phyloP scores from a whole-genome alignment of 2,888 invertebrate genomes.

The Hedya salicella region DNA sequence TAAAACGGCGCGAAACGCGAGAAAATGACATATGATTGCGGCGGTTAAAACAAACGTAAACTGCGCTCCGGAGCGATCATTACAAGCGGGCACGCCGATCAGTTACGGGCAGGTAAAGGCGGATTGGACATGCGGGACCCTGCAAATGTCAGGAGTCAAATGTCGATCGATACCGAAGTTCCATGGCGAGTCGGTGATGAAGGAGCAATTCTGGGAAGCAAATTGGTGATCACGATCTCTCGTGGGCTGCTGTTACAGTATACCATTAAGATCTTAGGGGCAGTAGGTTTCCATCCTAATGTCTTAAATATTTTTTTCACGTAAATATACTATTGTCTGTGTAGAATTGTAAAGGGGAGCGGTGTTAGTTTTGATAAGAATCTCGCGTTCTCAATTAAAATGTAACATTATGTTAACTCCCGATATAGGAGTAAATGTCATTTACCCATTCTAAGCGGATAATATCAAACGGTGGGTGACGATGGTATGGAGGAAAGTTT shows the following conservation, averaged over 20 bases:
- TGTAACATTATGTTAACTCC: too few species aligned
- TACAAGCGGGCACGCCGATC: slow-evolving; percentile 55
- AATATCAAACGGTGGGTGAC: too few species aligned
- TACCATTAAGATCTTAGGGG: slow-evolving; percentile 3
- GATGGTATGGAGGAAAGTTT: too few species aligned
- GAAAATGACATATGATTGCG: slow-evolving; percentile 77
- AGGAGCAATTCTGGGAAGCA: slow-evolving; percentile 35
- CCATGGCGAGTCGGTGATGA: slow-evolving; percentile 39
- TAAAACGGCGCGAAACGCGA: slow-evolving; percentile 70
- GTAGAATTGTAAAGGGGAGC: too few species aligned
- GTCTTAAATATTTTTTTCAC: too few species aligned
- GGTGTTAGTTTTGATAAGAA: too few species aligned
- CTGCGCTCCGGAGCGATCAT: slow-evolving; percentile 59
- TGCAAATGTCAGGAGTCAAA: slow-evolving; percentile 53
- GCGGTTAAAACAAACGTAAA: slow-evolving; percentile 73
- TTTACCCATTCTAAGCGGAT: too few species aligned
- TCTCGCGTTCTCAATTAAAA: too few species aligned
- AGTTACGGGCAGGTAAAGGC: slow-evolving; percentile 51
- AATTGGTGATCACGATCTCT: slow-evolving; percentile 39
- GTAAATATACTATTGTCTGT: too few species aligned
- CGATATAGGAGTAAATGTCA: too few species aligned
- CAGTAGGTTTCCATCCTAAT: slow-evolving; percentile 7
- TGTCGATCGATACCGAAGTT: slow-evolving; percentile 39
- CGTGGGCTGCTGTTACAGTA: slow-evolving; percentile 30
- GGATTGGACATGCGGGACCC: slow-evolving; percentile 50